Base-by-base conservation (phyloP, 2,888 invertebrate species). In the Morpho helenor region DNA sequence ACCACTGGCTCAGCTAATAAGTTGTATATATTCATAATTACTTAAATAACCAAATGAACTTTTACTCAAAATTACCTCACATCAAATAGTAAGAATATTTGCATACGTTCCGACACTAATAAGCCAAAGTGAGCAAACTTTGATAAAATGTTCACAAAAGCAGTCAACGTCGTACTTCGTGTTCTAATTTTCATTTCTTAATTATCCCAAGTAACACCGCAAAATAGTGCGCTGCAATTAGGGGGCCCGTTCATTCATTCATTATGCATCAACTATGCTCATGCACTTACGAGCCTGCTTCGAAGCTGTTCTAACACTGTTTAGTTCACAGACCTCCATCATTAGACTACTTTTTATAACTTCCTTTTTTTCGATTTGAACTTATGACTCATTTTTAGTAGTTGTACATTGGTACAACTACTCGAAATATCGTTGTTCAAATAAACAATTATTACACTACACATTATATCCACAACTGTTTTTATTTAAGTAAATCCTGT, bases 161-260 rank as follows among this genome's bases (percentile, higher is more conserved):
- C 39, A 45, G 9, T 22, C 39, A 39, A 44, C 23, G 57, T 60
- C 51, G 69, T 65, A 67, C 45, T 68, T 68, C 72, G 71, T 68
- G 70, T 72, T 74, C 68, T 55, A 66, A 68, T 75, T 68, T 71
- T 67, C 72, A 73, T 76, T 75, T 69, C 71, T 69, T 61, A 80
- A 80, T 80, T 81, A 80, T 71, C 71, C 64, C 70, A 74, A 77
- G 79, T 76, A 77, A 77, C 74, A 66, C 72, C 68, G 69, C 70
- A 68, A 77, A 77, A 75, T 74, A 76, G 70, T 75, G 64, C 62
- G 67, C 67, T 62, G 74, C 73, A 79, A 79, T 80, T 78, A 79
- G 74, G 71, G 71, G 69, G 41, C 52, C 66, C 65, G 64, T 66
- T 66, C 69, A 67, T 77, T 79, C 75, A 41, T 52, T 49, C 48